Evolutionary conservation across 2,797 vertebrate species (phyloP).

Genomic region (Epinephelus malabaricus): DNA sequence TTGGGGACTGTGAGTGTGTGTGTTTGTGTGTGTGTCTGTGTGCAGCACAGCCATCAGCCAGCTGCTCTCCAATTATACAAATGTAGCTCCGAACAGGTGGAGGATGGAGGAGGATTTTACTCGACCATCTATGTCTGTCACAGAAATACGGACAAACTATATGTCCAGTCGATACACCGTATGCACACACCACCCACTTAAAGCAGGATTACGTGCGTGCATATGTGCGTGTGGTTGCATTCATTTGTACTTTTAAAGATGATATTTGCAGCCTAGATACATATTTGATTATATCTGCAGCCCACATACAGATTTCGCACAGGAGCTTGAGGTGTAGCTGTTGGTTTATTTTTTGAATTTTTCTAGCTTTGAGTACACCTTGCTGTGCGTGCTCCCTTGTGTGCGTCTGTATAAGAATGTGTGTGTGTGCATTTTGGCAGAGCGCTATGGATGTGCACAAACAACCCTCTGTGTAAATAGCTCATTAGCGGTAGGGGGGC

Average conservation of each 20-base stretch:
- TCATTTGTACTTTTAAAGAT: constrained; percentile 36
- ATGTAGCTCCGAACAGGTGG: constrained; percentile 74
- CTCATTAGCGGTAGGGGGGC: constrained; percentile 75
- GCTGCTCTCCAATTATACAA: constrained; percentile 73
- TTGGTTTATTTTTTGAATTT: constrained; percentile 46
- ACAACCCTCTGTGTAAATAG: constrained; percentile 80
- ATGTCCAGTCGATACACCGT: not conserved
- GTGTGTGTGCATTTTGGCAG: constrained; percentile 59
- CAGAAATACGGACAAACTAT: constrained; percentile 42
- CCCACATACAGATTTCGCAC: constrained; percentile 45
- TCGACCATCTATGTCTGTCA: constrained; percentile 34
- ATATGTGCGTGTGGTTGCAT: not conserved
- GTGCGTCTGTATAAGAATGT: constrained; percentile 51
- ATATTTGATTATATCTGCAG: constrained; percentile 68
- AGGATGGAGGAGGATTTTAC: constrained; percentile 54
- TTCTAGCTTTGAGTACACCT: constrained; percentile 44
- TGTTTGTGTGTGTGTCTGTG: constrained; percentile 18
- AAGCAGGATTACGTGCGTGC: not conserved
- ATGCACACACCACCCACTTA: constrained; percentile 14
- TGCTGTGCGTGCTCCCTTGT: constrained; percentile 51
- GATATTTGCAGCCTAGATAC: constrained; percentile 67
- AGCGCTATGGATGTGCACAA: constrained; percentile 67
- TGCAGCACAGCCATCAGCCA: constrained; percentile 64
- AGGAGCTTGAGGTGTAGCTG: constrained; percentile 29
- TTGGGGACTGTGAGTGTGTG: constrained; percentile 20